These are phyloP conservation scores for Eurois occulta DNA, from an alignment of 2,888 invertebrate species.

Conservation along the genomic window DNA sequence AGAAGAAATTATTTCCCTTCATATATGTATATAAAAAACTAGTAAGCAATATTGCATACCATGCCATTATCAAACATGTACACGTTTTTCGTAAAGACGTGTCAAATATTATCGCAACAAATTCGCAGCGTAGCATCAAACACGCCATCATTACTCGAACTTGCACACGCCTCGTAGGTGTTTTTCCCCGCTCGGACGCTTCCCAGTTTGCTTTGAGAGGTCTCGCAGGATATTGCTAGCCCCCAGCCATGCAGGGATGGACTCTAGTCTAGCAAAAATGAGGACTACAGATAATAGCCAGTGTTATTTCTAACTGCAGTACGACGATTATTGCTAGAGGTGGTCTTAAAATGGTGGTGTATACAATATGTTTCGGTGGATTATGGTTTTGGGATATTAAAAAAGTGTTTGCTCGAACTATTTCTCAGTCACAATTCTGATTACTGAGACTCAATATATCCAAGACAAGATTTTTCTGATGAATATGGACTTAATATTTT, in stretches of 20 bases:
- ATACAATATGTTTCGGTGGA: background rate
- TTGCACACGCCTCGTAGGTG: slow-evolving; percentile 59
- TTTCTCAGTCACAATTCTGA: background rate
- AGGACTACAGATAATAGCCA: slow-evolving; percentile 46
- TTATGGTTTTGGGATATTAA: background rate
- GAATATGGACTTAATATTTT: background rate
- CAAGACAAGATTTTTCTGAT: background rate
- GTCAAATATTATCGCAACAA: background rate
- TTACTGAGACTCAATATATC: background rate
- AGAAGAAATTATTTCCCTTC: background rate
- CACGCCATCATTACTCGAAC: slow-evolving; percentile 1
- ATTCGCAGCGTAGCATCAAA: slow-evolving; percentile 34
- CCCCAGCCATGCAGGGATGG: slow-evolving; percentile 66
- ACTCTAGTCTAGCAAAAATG: slow-evolving; percentile 53
- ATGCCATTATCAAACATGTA: background rate
- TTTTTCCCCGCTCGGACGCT: slow-evolving; percentile 73
- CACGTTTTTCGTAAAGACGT: background rate
- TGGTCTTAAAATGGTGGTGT: background rate
- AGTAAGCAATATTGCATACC: background rate
- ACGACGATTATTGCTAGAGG: background rate
- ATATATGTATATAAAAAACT: background rate
- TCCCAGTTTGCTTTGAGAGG: slow-evolving; percentile 73
- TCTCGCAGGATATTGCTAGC: slow-evolving; percentile 78
- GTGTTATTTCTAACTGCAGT: slow-evolving; percentile 42
- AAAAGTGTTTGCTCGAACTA: background rate